Evolutionary conservation across 2,797 vertebrate genomes (phyloP), one percentile per base, ranked within the genome.

Genomic region (Sitta carolinensis): DNA sequence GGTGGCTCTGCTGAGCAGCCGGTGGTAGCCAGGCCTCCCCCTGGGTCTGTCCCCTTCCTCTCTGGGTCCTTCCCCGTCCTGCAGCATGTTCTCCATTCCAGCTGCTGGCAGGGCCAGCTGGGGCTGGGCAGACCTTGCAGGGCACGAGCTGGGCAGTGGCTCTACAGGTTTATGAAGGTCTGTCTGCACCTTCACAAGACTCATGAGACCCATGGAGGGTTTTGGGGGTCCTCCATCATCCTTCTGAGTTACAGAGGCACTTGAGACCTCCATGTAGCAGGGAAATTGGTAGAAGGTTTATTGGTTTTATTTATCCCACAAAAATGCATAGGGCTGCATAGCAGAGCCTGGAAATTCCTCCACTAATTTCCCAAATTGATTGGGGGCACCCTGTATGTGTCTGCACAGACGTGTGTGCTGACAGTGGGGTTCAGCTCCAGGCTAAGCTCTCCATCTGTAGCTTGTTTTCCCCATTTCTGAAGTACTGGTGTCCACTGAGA

Each of bases 311-410:
- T 20, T 47, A 21, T 52, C 61, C 10, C 12, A 30, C 9, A 5
- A 20, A 61, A 82, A 73, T 58, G 5, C 15, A 59, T 7, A 57
- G 38, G 8, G 34, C 16, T 85, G 17, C 2, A 1, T 45, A 45
- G 45, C 48, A 74, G 89, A 87, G 20, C 10, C 61, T 91, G 73
- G 38, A 78, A 85, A 64, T 36, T 13, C 6, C 52, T 69, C 25
- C 61, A 11, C 4, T 1, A 5, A 25, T 45, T 67, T 81, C 54
- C 55, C 45, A 50, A 50, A 64, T 12, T 14, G 15, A 23, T 22
- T 63, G 3, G 10, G 42, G 52, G 21, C 70, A 68, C 32, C 0
- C 0, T 5, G 7, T 72, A 21, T 2, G 0, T 48, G 22, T 77
- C 51, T 58, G 27, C 16, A 10, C 25, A 42, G 73, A 36, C 0